These are phyloP conservation scores for Mugil cephalus DNA, from an alignment of 2,113 vertebrate species.

Conservation along the genomic window DNA sequence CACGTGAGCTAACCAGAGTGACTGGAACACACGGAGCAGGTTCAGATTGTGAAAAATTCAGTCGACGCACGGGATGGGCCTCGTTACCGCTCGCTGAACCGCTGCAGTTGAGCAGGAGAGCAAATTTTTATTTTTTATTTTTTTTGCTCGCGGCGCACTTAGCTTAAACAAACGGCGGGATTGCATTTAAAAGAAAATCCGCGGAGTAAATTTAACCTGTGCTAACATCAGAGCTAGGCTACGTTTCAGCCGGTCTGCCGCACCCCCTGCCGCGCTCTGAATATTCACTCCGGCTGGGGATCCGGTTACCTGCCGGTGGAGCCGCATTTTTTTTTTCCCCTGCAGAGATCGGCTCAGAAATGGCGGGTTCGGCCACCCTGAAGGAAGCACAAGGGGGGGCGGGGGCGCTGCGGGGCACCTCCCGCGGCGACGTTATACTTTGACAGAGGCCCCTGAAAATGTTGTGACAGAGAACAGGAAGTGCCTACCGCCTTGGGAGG, in stretches of 20 bases:
- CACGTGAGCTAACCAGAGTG: conserved; percentile 34
- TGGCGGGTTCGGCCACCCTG: conserved; percentile 77
- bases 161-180: conserved; percentile 12
- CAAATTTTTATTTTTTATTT: conserved; percentile 20
- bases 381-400: too few species aligned
- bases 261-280: conserved; percentile 53
- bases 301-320: conserved; percentile 72
- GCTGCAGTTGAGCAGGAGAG: conserved; percentile 19
- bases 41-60: conserved; percentile 45
- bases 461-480: conserved; percentile 82
- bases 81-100: conserved; percentile 44
- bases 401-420: conserved; percentile 55
- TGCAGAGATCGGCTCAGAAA: conserved; percentile 69
- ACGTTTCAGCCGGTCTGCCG: conserved; percentile 59
- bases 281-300: conserved; percentile 30
- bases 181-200: conserved; percentile 6
- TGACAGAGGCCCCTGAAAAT: conserved; percentile 76
- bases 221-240: conserved; percentile 48
- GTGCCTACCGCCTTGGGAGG: conserved; percentile 75
- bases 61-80: conserved; percentile 61
- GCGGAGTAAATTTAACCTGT: conserved; percentile 51
- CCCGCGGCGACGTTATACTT: conserved; percentile 48
- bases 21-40: conserved; percentile 34
- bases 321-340: conserved; percentile 63
- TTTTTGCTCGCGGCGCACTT: conserved; percentile 4